Evolutionary conservation across 2,888 invertebrate species (phyloP).

Genomic region (Leptogaster cylindrica): DNA sequence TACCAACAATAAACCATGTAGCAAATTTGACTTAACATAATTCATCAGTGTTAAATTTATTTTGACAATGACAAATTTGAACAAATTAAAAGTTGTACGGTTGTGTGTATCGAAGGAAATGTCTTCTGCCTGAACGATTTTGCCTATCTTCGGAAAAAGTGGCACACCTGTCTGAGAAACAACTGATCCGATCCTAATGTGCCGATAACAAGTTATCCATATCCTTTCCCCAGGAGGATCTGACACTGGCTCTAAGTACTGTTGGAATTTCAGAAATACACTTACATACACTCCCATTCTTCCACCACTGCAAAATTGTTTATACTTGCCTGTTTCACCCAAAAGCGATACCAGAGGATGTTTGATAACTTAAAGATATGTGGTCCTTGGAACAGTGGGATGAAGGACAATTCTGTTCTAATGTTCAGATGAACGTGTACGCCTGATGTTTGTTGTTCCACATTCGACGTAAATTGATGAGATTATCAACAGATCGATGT

Average conservation of each 20-base stretch:
- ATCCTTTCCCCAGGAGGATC: background rate
- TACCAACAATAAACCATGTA: no score
- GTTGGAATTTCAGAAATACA: conserved; percentile 13
- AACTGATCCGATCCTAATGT: conserved; percentile 34
- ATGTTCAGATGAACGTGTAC: conserved; percentile 13
- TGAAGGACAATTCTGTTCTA: conserved; percentile 8
- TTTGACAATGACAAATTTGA: conserved; percentile 16
- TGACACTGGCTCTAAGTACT: conserved; percentile 12
- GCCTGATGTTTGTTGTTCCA: conserved; percentile 31
- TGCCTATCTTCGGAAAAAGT: conserved; percentile 25
- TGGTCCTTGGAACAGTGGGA: background rate
- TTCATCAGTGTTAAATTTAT: background rate
- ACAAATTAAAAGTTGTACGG: conserved; percentile 9
- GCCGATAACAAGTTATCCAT: conserved; percentile 34
- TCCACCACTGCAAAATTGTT: no score
- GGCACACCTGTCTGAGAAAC: conserved; percentile 31
- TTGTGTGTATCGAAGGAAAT: background rate
- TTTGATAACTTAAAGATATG: conserved; percentile 11
- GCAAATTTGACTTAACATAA: background rate
- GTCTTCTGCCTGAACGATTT: background rate
- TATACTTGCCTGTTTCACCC: no score
- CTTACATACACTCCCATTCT: background rate
- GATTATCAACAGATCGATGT: conserved; percentile 39
- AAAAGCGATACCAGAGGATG: no score
- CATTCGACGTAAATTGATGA: conserved; percentile 39